phyloP scores from a whole-genome alignment of 2,888 invertebrate genomes.

The Aproaerema taeniolella region DNA sequence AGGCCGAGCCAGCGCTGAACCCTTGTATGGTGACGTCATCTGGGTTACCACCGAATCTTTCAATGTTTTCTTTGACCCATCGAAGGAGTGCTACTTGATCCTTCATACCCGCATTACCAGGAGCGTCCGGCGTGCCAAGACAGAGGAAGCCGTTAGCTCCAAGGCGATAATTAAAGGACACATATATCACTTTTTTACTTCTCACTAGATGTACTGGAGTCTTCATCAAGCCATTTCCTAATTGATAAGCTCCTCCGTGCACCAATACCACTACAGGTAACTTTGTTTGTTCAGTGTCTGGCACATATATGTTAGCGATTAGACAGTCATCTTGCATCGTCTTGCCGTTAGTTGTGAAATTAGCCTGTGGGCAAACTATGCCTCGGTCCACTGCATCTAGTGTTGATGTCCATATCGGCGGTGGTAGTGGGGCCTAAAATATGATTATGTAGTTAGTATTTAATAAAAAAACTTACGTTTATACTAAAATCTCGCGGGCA shows the following conservation, averaged over 20 bases:
- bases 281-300: conserved; percentile 32
- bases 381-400: conserved; percentile 28
- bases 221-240: conserved; percentile 22
- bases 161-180: conserved; percentile 34
- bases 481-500: no score
- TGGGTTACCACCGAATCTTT: conserved; percentile 41
- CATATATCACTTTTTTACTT: conserved; percentile 25
- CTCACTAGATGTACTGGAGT: conserved; percentile 21
- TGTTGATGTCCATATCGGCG: conserved; percentile 29
- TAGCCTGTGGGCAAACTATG: conserved; percentile 30
- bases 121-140: conserved; percentile 31
- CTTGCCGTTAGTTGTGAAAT: neutral
- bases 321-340: conserved; percentile 42
- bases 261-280: conserved; percentile 31
- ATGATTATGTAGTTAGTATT: no score
- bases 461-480: no score
- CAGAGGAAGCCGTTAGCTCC: conserved; percentile 32
- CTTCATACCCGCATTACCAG: conserved; percentile 44
- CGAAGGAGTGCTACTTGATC: conserved; percentile 38
- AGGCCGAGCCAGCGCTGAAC: conserved; percentile 35
- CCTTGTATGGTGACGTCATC: conserved; percentile 40
- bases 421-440: conserved; percentile 37
- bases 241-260: conserved; percentile 32
- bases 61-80: conserved; percentile 45
- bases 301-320: conserved; percentile 43